Evolutionary conservation across 2,888 invertebrate species (phyloP), one percentile per base, ranked within the genome.

Genomic region (Eristalis arbustorum): DNA sequence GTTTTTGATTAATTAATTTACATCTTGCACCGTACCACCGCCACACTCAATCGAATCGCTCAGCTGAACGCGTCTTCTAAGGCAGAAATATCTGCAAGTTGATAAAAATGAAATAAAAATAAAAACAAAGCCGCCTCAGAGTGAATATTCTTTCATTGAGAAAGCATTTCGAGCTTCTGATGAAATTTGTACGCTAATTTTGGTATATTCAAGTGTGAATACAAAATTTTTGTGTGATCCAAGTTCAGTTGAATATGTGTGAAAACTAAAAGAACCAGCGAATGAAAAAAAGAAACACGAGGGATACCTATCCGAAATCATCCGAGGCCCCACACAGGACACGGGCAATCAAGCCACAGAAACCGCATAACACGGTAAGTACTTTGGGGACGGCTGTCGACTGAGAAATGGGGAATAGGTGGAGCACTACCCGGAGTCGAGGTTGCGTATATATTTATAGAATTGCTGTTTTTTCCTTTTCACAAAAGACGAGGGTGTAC

Each of bases 361-460:
- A 56, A 23, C 25, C 73, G 56, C 37, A 40, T 28, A 56, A 25
- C 61, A 71, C 74, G 67, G 84, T 84, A 62, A 80, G 84, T 84
- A 68, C 64, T 61, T 71, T 11, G 56, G 18, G 42, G 56, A 67
- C 23, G 56, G 22, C 31, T 13, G 11, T 23, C 49, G 18, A 49
- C 49, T 49, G 49, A 18, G n/a, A 8, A 18, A 49, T 49, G 18
- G 49, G 49, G 63, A 67, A 59, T 63, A 73, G 81, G 84, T 73
- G 76, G 73, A 85, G 73, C 76, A 76, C 59, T 34, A 49, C 64
- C 66, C 69, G 42, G 61, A 81, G 76, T 69, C 34, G 40, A 77
- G 81, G 68, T 77, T 85, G 73, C 77, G 81, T 77, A 42, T 78
- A 18, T 49, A 85, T 85, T 85, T 85, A 62, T 85, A 82, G 85